A percentile compares a stretch with the other conserved stretches of the same genome.
These are phyloP conservation scores for Rynchops niger DNA, from an alignment of 2,113 vertebrate species.

Conservation along the genomic window DNA sequence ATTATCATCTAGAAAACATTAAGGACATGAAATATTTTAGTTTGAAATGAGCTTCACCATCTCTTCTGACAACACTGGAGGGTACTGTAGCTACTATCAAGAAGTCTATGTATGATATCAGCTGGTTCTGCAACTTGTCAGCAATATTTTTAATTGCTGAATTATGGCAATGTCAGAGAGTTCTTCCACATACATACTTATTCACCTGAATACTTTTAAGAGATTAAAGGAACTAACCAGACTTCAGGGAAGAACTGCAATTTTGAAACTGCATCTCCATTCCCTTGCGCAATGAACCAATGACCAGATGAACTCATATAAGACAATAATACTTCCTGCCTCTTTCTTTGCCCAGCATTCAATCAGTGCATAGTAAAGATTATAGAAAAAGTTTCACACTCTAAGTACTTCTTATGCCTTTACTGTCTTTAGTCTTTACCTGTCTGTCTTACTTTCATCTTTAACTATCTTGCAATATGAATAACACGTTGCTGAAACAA, in stretches of 20 bases:
- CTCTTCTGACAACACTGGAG: not conserved
- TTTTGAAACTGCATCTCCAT: not conserved
- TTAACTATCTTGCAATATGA: not conserved
- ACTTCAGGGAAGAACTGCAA: not conserved
- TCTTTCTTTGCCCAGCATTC: not conserved
- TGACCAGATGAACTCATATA: not conserved
- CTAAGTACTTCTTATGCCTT: not conserved
- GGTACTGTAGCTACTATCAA: not conserved
- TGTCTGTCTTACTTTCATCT: not conserved
- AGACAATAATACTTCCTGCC: not conserved
- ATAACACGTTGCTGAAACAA: not conserved
- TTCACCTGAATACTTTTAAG: not conserved
- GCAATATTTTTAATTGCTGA: not conserved
- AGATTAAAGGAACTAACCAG: not conserved
- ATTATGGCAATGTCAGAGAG: not conserved
- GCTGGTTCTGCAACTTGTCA: not conserved
- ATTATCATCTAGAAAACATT: not conserved
- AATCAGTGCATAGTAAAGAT: not conserved
- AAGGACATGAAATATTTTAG: not conserved
- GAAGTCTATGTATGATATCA: not conserved
- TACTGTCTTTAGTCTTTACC: not conserved
- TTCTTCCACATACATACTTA: not conserved
- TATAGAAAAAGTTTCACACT: not conserved
- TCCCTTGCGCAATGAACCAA: not conserved
- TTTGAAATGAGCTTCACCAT: not conserved